Evolutionary conservation across 2,113 vertebrate species (phyloP).

Genomic region (Bufo bufo): DNA sequence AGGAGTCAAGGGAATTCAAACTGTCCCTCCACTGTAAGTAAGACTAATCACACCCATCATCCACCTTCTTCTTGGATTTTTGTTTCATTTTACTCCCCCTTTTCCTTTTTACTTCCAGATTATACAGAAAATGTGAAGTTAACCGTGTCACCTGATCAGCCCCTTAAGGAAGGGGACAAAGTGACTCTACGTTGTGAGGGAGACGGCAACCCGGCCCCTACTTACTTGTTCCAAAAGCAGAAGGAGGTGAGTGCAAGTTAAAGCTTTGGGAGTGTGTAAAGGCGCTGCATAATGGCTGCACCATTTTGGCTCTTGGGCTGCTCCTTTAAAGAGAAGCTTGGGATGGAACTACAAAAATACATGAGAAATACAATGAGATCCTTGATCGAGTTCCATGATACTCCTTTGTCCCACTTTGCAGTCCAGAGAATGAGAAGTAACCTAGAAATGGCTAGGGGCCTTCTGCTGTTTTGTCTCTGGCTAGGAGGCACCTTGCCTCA

Average conservation of each 20-base stretch:
- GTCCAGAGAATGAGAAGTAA: too few relatives aligned
- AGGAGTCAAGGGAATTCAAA: constrained; percentile 71
- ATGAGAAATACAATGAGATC: too few relatives aligned
- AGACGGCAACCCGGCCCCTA: constrained; percentile 79
- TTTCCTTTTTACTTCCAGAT: constrained; percentile 68
- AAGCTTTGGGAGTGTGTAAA: background rate
- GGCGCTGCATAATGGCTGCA: too few relatives aligned
- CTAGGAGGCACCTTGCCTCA: too few relatives aligned
- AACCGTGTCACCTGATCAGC: constrained; percentile 62
- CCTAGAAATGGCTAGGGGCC: too few relatives aligned
- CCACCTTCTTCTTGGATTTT: background rate
- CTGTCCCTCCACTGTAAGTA: constrained; percentile 86
- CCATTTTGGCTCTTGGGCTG: background rate
- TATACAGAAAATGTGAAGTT: constrained; percentile 79
- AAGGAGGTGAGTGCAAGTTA: constrained; percentile 46
- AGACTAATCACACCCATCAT: background rate
- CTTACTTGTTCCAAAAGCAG: constrained; percentile 70
- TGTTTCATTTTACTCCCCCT: background rate
- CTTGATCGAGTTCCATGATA: too few relatives aligned
- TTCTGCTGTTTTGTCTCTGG: too few relatives aligned
- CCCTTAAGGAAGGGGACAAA: constrained; percentile 82
- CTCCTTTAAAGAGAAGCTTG: background rate
- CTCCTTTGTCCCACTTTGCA: too few relatives aligned
- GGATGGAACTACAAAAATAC: too few relatives aligned
- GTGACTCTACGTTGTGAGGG: constrained; percentile 78